Evolutionary conservation across 2,888 invertebrate genomes (phyloP).

Genomic region (Macrosoma leucophasiata): DNA sequence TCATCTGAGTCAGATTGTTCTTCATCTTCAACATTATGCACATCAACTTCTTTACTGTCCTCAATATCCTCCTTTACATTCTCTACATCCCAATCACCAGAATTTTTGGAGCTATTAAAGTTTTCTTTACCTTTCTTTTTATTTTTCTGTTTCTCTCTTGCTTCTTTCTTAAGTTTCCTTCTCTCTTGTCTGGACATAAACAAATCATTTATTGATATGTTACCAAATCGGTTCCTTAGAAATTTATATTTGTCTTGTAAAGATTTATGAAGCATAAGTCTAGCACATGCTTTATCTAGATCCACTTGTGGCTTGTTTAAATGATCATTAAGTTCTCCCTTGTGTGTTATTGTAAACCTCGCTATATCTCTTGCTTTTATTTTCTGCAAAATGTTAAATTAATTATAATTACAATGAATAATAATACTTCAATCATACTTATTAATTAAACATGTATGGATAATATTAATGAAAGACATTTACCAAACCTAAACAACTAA

Average conservation of each 20-base stretch:
- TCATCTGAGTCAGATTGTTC: slow-evolving; percentile 5
- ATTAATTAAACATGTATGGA: too few relatives aligned
- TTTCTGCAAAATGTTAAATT: slow-evolving; percentile 47
- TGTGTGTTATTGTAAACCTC: slow-evolving; percentile 56
- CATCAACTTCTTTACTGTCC: slow-evolving; percentile 1
- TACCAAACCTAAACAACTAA: too few relatives aligned
- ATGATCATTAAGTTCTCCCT: slow-evolving; percentile 46
- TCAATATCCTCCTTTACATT: slow-evolving; percentile 16
- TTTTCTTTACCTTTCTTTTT: slow-evolving; percentile 33
- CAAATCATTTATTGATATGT: slow-evolving; percentile 57
- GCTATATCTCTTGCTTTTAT: slow-evolving; percentile 61
- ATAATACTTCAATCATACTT: neutral
- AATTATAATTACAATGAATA: slow-evolving; percentile 3
- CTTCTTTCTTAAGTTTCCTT: slow-evolving; percentile 56
- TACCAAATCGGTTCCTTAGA: slow-evolving; percentile 48
- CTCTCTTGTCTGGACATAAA: slow-evolving; percentile 64
- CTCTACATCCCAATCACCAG: slow-evolving; percentile 53
- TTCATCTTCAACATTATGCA: slow-evolving; percentile 7
- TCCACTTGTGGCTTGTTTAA: slow-evolving; percentile 55
- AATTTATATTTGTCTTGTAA: slow-evolving; percentile 56
- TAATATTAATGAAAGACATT: too few relatives aligned
- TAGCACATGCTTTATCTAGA: slow-evolving; percentile 56
- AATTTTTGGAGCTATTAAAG: slow-evolving; percentile 37
- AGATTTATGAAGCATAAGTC: slow-evolving; percentile 55
- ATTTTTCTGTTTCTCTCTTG: slow-evolving; percentile 48